A percentile compares a stretch with the other conserved stretches of the same genome.
These are phyloP conservation scores for Ellobius talpinus DNA, from an alignment of 2,113 vertebrate species.

Conservation along the genomic window DNA sequence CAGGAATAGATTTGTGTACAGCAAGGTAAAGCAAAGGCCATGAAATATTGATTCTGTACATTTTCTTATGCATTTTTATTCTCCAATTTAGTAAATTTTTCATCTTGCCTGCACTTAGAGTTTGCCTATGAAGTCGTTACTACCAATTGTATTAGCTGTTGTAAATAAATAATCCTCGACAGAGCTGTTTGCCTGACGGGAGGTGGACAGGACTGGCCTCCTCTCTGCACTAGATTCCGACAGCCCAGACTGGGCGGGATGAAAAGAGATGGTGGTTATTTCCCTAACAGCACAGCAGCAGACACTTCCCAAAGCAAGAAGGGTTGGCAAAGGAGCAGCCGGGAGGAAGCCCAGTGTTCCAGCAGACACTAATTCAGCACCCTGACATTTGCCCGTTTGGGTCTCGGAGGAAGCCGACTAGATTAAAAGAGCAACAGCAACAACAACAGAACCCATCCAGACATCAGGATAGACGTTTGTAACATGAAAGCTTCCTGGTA, in stretches of 20 bases:
- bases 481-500: neutral
- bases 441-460: neutral
- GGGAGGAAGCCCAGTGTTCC: neutral
- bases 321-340: neutral
- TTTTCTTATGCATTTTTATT: slow-evolving; percentile 99
- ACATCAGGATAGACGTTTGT: neutral
- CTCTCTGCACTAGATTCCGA: slow-evolving; percentile 77
- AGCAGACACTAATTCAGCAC: neutral
- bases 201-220: slow-evolving; percentile 81
- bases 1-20: slow-evolving; percentile 98
- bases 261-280: slow-evolving; percentile 83
- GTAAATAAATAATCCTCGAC: slow-evolving; percentile 90
- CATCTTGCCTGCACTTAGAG: slow-evolving; percentile 94
- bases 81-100: slow-evolving; percentile 98
- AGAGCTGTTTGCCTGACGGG: slow-evolving; percentile 85
- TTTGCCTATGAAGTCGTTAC: slow-evolving; percentile 92
- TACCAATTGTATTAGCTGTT: slow-evolving; percentile 90
- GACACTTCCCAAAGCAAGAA: neutral
- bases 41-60: slow-evolving; percentile 99
- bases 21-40: slow-evolving; percentile 97
- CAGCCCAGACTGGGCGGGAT: slow-evolving; percentile 70
- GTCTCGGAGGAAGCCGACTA: neutral
- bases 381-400: neutral
- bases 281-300: slow-evolving; percentile 64
- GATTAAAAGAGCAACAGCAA: neutral